These are phyloP conservation scores for Arrhamphus sclerolepis DNA, from an alignment of 2,797 vertebrate species.

Conservation along the genomic window DNA sequence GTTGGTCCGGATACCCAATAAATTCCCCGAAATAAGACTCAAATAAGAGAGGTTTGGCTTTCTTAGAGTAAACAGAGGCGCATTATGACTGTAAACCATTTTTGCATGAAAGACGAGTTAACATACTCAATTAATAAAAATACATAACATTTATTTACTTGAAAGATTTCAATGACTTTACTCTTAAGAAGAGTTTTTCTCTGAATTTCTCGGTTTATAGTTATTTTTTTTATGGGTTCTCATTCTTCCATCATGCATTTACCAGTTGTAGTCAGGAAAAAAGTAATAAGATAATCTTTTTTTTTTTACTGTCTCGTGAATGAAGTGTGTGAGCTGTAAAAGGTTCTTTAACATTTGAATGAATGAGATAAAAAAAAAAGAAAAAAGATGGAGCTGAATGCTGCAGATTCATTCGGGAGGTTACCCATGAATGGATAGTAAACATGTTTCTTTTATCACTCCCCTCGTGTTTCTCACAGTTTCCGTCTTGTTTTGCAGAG, in stretches of 20 bases:
- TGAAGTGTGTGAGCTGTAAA: background rate
- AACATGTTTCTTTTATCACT: conserved; percentile 27
- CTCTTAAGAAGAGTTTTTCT: too few relatives aligned
- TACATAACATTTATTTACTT: too few relatives aligned
- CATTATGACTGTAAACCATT: too few relatives aligned
- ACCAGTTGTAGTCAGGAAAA: too few relatives aligned
- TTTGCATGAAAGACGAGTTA: too few relatives aligned
- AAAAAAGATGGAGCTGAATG: background rate
- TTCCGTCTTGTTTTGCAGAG: conserved; percentile 75
- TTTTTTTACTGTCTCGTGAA: too few relatives aligned
- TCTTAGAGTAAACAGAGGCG: background rate
- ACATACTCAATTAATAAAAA: too few relatives aligned
- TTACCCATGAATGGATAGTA: too few relatives aligned
- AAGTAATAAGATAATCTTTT: background rate
- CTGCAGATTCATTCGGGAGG: background rate
- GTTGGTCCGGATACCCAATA: conserved; percentile 18
- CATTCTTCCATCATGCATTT: too few relatives aligned
- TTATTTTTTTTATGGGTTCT: too few relatives aligned
- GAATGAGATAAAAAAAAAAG: background rate
- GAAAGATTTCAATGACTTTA: too few relatives aligned
- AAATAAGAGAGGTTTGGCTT: conserved; percentile 4
- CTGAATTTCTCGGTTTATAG: too few relatives aligned
- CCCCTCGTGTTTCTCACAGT: conserved; percentile 66
- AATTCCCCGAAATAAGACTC: background rate
- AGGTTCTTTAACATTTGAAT: background rate